A percentile compares a stretch with the other conserved stretches of the same genome.
Conservation (phyloP, 2,113 vertebrate species). For the Sturnira hondurensis region DNA sequence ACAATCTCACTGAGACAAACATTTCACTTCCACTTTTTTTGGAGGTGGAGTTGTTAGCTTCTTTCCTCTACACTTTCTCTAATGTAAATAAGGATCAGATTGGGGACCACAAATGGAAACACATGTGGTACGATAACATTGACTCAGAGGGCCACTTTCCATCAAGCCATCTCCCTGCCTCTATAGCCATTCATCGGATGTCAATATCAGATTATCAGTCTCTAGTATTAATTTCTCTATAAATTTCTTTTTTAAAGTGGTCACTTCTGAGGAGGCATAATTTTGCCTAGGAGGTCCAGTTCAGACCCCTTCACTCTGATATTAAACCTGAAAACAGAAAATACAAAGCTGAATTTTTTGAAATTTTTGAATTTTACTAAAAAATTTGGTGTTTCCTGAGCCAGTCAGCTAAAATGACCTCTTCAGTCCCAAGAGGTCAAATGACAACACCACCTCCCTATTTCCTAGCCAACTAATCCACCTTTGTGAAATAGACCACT, state of each 20-base stretch:
- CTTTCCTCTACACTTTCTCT: not conserved
- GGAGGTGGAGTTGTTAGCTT: accelerated
- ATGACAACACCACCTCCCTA: not conserved
- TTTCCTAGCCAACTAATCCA: not conserved
- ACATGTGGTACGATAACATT: not conserved
- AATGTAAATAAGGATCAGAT: not conserved
- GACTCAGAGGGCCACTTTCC: not conserved
- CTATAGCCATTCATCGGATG: not conserved
- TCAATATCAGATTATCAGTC: not conserved
- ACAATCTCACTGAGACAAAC: not conserved
- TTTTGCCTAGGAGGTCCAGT: not conserved
- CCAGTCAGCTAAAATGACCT: not conserved
- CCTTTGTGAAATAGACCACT: not conserved
- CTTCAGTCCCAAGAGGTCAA: not conserved
- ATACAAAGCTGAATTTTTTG: not conserved
- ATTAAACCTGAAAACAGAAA: not conserved
- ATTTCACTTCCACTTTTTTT: not conserved
- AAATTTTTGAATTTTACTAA: not conserved
- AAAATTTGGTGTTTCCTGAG: not conserved
- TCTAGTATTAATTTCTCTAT: not conserved
- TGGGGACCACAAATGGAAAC: not conserved
- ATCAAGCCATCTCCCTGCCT: not conserved
- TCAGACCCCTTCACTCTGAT: not conserved
- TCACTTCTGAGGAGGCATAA: not conserved
- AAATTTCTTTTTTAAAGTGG: not conserved